Conservation (phyloP, 2,888 invertebrate species). For the Mechanitis messenoides region DNA sequence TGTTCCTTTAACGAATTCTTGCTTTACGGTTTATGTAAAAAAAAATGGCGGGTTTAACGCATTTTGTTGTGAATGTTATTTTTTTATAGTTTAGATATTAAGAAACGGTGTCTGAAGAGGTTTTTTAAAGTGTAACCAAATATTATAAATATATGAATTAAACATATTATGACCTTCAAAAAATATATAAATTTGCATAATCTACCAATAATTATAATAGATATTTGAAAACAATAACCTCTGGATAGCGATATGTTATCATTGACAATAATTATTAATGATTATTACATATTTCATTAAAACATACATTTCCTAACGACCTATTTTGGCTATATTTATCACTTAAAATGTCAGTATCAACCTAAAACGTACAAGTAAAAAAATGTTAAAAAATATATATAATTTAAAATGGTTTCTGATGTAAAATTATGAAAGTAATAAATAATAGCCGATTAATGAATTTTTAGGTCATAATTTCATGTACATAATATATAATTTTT, state of each 20-base stretch:
- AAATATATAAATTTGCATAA: background rate
- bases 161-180: background rate
- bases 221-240: no score
- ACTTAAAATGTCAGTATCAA: no score
- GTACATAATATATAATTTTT: slow-evolving; percentile 3
- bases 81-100: slow-evolving; percentile 1
- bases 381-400: background rate
- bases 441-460: slow-evolving; percentile 2
- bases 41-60: background rate
- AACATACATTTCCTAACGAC: no score
- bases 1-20: background rate
- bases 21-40: slow-evolving; percentile 9
- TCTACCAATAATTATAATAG: background rate
- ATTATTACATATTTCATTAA: no score
- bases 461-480: slow-evolving; percentile 7
- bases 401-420: slow-evolving; percentile 5
- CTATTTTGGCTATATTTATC: no score
- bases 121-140: background rate
- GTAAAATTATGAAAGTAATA: background rate
- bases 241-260: no score
- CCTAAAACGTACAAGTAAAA: background rate
- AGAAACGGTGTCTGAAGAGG: background rate
- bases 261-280: no score
- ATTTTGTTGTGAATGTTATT: slow-evolving; percentile 4
- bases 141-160: background rate